Evolutionary conservation across 2,113 vertebrate genomes (phyloP).

Genomic region (Perca fluviatilis): DNA sequence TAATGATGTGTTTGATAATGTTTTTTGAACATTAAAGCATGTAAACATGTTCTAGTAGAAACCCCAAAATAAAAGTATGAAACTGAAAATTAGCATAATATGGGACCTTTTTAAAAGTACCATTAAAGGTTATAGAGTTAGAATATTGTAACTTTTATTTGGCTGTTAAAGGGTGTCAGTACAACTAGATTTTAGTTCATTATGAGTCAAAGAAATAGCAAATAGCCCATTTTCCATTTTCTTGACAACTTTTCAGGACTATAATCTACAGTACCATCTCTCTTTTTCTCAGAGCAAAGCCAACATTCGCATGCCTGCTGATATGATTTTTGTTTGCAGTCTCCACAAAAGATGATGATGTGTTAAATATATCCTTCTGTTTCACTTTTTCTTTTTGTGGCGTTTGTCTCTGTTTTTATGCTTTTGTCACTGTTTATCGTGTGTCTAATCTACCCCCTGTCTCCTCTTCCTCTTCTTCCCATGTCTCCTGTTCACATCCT

Average conservation of each 20-base stretch:
- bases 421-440: slow-evolving; percentile 65
- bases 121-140: not conserved
- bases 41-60: too few species aligned
- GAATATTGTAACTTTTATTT: not conserved
- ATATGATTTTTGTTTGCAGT: slow-evolving; percentile 40
- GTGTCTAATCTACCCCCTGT: slow-evolving; percentile 50
- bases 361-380: slow-evolving; percentile 67
- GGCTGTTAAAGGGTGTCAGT: slow-evolving; percentile 18
- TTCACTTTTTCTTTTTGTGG: slow-evolving; percentile 36
- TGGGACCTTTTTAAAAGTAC: not conserved
- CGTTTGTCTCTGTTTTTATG: slow-evolving; percentile 53
- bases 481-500: slow-evolving; percentile 54
- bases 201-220: slow-evolving; percentile 27
- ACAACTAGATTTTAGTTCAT: not conserved
- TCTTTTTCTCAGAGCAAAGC: not conserved
- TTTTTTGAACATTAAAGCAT: too few species aligned
- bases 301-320: slow-evolving; percentile 31
- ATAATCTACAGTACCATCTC: slow-evolving; percentile 41
- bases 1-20: too few species aligned
- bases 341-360: slow-evolving; percentile 48
- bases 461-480: slow-evolving; percentile 43
- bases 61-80: too few species aligned
- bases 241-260: slow-evolving; percentile 35
- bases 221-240: slow-evolving; percentile 36
- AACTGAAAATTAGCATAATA: too few species aligned